Percentiles rank a stretch among this genome's conserved stretches.
phyloP scores from a whole-genome alignment of 2,888 invertebrate species.

The Leptarthrus brevirostris region DNA sequence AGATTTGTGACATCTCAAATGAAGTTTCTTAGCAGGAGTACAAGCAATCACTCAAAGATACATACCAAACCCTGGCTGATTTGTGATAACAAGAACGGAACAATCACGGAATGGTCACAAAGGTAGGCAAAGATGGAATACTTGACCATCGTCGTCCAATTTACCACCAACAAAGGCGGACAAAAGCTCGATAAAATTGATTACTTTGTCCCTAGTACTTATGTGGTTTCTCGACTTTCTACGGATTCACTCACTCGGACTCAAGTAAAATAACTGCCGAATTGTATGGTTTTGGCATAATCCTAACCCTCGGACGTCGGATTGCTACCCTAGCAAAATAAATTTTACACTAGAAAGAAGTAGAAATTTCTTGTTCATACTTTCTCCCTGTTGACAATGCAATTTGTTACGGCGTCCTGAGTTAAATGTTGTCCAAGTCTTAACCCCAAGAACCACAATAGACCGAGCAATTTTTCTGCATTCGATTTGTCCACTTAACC shows the following conservation, averaged over 20 bases:
- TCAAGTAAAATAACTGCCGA: background rate
- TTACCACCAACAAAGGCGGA: conserved; percentile 36
- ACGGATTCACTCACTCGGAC: conserved; percentile 27
- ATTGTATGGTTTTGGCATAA: conserved; percentile 40
- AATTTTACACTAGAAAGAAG: conserved; percentile 17
- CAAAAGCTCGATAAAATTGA: conserved; percentile 38
- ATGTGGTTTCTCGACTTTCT: conserved; percentile 31
- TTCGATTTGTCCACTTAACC: conserved; percentile 41
- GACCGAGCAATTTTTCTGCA: conserved; percentile 23
- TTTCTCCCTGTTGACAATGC: conserved; percentile 10
- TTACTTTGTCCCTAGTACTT: conserved; percentile 28
- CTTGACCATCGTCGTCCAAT: conserved; percentile 42
- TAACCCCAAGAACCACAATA: background rate
- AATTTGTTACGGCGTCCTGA: background rate
- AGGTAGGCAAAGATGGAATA: conserved; percentile 19
- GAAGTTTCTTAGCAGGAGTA: background rate
- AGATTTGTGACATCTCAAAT: background rate
- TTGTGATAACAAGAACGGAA: conserved; percentile 30
- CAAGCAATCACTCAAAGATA: too few species aligned
- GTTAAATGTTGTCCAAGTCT: background rate
- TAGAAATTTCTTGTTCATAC: conserved; percentile 18
- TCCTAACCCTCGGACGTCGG: conserved; percentile 3
- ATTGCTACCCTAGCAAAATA: background rate
- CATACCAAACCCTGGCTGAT: too few species aligned
- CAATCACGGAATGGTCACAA: conserved; percentile 3